Evolutionary conservation across 2,113 vertebrate species (phyloP), one percentile per base, ranked within the genome.

Genomic region (Oreochromis tanganicae): DNA sequence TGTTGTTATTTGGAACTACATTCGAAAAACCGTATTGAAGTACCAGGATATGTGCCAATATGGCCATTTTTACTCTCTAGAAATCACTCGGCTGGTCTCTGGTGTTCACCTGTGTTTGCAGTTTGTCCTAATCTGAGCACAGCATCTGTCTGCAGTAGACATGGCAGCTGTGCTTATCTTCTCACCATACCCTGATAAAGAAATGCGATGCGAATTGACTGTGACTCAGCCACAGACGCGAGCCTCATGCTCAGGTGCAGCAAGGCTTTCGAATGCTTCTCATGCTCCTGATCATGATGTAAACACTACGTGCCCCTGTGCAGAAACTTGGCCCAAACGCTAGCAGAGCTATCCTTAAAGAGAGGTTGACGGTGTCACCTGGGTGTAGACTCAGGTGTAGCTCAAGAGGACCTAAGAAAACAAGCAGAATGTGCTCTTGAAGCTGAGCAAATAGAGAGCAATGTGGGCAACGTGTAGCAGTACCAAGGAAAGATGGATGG

Each of bases 401-500:
- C 57, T 38, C 32, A 61, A 34, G 48, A 55, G 14, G 61, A 57
- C 79, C 54, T 24, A 66, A 86, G 10, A 56, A 87, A 85, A 56
- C 36, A 83, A 86, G 91, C 78, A 82, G 9, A 73, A 85, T 19
- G 71, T 89, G 46, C 86, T 48, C 54, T 59, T 56, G 38, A 87
- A 89, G 43, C 12, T 29, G 24, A 82, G 80, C 19, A 81, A 92
- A 94, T 2, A 90, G 12, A 84, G 56, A 73, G 38, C 16, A 38
- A 32, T 0, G 1, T 61, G 38, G 88, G 86, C 91, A 38, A 52
- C 4, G 10, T 79, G 89, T 85, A 36, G 87, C 0, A 0, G 4
- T 81, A 85, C 66, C 85, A 89, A 13, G 79, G 38, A 19, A 81
- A 91, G 81, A 88, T 9, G 43, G 48, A 86, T 86, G 71, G 48